phyloP scores from a whole-genome alignment of 2,888 invertebrate genomes.

The Parnassius apollo region DNA sequence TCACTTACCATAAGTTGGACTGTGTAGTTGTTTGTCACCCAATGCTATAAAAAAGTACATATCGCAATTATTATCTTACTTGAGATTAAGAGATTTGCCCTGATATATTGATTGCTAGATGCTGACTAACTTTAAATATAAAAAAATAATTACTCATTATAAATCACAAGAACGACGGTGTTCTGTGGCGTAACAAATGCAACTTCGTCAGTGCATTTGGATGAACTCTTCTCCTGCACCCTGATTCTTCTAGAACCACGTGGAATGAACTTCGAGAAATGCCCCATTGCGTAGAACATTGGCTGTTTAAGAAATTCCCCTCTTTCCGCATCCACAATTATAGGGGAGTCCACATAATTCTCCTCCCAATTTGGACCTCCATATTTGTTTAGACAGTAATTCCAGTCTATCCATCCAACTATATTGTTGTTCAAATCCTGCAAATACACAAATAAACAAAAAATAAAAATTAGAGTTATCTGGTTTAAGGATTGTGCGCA shows the following conservation, averaged over 20 bases:
- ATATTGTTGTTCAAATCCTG: constrained; percentile 88
- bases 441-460: neutral
- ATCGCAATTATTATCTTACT: no score
- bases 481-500: no score
- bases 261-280: constrained; percentile 83
- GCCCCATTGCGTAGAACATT: constrained; percentile 92
- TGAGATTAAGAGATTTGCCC: no score
- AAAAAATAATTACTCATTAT: constrained; percentile 17
- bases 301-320: constrained; percentile 94
- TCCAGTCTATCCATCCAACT: constrained; percentile 96
- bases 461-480: neutral
- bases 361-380: constrained; percentile 92
- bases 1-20: no score
- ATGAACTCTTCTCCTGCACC: constrained; percentile 12
- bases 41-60: no score
- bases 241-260: constrained; percentile 20
- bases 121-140: neutral
- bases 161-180: constrained; percentile 18
- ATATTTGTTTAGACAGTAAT: constrained; percentile 85
- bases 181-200: constrained; percentile 21
- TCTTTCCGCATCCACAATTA: constrained; percentile 72
- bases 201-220: constrained; percentile 13
- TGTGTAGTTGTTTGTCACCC: no score
- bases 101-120: no score
- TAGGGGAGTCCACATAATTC: constrained; percentile 90